phyloP scores from a whole-genome alignment of 2,113 vertebrate genomes.

The Prochilodus magdalenae region DNA sequence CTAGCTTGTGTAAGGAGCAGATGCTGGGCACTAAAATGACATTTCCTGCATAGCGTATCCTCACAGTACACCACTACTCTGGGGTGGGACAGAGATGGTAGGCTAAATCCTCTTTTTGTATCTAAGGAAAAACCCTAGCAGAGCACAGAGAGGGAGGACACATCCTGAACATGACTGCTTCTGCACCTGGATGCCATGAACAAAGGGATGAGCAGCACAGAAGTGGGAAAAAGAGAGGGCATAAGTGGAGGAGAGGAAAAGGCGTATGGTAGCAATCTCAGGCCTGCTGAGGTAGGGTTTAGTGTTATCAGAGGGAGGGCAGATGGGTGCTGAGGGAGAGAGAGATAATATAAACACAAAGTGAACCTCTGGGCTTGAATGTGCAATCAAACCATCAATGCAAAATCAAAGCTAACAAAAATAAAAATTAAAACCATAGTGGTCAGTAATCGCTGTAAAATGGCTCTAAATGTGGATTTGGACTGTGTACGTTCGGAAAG shows the following conservation, averaged over 20 bases:
- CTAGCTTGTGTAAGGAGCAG: background rate
- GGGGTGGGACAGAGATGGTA: background rate
- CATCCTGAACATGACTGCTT: background rate
- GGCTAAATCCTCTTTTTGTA: background rate
- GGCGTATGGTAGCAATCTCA: constrained; percentile 13
- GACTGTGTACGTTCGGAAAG: too few species aligned
- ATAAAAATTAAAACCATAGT: background rate
- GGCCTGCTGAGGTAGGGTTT: constrained; percentile 26
- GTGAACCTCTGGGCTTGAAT: background rate
- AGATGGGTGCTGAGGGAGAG: background rate
- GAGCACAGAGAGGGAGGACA: background rate
- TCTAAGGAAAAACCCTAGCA: constrained; percentile 1
- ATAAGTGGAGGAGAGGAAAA: constrained; percentile 1
- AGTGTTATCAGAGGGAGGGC: constrained; percentile 18
- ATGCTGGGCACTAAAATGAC: background rate
- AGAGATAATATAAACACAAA: background rate
- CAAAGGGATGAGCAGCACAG: background rate
- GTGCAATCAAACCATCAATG: constrained; percentile 30
- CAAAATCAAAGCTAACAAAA: constrained; percentile 1
- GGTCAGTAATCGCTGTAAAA: background rate
- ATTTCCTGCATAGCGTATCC: background rate
- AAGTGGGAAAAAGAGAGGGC: background rate
- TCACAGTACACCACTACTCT: background rate
- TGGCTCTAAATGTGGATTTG: background rate
- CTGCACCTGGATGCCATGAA: constrained; percentile 25